Evolutionary conservation across 2,888 invertebrate species (phyloP), one percentile per base, ranked within the genome.

Genomic region (Embidobia sp.): DNA sequence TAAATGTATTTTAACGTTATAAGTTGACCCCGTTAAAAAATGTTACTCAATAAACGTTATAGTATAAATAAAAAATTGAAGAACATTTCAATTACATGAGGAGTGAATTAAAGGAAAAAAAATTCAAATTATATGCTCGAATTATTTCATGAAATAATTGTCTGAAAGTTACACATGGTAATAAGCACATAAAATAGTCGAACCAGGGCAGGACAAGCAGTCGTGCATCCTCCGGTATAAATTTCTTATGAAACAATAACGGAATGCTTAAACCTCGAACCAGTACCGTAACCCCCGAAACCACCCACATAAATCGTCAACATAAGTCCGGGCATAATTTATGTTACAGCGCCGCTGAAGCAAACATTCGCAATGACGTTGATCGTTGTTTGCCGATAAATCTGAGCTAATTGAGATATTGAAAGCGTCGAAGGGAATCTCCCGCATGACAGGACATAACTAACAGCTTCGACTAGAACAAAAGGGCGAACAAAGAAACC

Each of bases 381-480:
- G 66, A 53, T 27, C 42, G 53, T 44, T 53, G 44, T 66, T 53
- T 53, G 53, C 49, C 48, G 35, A 73, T 72, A 63, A 72, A 72
- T 63, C 63, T 48, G 42, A 8, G 35, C 61, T 75, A 46, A 67
- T 75, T 75, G 75, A 67, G 67, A 67, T 61, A 55, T 37, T 37
- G 31, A 51, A 44, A 59, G 59, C 44, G 63, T 55, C 53, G 44
- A 37, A 42, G 27, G 29, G 15, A 59, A 67, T 67, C 53, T 66
- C 40, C 42, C 42, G 49, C 64, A 33, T 33, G 55, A 57, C 64
- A 33, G 42, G 55, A 57, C 64, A 33, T 16, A 53, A 59, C 55
- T 67, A 57, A 51, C 46, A 66, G 46, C 35, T 61, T 29, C 37
- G 27, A 16, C 44, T 53, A 19, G 19, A 61, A 44, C 31, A 53